Conservation (phyloP, 2,888 invertebrate genomes). For the Lampropteryx suffumata region DNA sequence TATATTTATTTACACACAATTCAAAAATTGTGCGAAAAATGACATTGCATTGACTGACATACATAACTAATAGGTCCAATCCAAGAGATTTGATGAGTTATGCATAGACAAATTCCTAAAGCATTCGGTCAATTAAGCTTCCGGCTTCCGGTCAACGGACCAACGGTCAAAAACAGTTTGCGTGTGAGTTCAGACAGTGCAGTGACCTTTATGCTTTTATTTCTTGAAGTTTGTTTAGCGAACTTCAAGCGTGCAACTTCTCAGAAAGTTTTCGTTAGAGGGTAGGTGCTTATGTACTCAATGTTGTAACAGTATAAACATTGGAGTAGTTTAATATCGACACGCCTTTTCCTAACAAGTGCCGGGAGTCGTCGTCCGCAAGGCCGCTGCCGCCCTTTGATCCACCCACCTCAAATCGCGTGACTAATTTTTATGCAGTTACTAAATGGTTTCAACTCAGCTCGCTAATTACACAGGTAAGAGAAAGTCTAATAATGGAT, state of each 20-base stretch:
- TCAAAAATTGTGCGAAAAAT: constrained; percentile 17
- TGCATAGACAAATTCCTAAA: no score
- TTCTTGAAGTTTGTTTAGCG: not conserved
- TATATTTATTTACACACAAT: no score
- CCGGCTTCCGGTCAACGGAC: constrained; percentile 27
- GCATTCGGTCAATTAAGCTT: not conserved
- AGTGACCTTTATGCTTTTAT: not conserved
- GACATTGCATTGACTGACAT: constrained; percentile 10
- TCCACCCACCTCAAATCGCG: constrained; percentile 81
- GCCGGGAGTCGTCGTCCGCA: constrained; percentile 80
- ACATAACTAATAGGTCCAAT: no score
- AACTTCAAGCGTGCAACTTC: constrained; percentile 1
- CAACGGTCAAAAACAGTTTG: no score
- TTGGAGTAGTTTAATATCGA: constrained; percentile 70
- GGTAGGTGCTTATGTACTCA: constrained; percentile 20
- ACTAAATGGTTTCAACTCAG: constrained; percentile 42
- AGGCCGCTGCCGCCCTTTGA: constrained; percentile 81
- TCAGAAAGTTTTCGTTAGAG: constrained; percentile 18
- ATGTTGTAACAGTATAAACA: constrained; percentile 49
- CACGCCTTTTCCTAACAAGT: constrained; percentile 83
- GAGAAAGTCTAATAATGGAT: constrained; percentile 14
- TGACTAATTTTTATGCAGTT: constrained; percentile 73
- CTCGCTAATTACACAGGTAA: constrained; percentile 37
- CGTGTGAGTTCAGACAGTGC: no score
- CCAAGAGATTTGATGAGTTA: no score